Conservation (phyloP, 2,888 invertebrate genomes). For the Apamea epomidion region DNA sequence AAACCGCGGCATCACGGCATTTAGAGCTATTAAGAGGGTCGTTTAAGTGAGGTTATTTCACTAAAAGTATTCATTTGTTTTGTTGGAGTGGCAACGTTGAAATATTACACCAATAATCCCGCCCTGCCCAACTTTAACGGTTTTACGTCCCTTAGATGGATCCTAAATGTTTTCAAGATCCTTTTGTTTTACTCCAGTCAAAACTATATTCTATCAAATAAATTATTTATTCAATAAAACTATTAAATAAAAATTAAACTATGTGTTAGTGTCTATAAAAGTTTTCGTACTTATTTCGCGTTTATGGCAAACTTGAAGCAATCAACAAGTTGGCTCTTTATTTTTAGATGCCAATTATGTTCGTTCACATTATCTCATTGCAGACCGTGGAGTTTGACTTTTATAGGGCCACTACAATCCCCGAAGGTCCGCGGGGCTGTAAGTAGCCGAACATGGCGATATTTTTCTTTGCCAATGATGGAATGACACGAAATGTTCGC, state of each 20-base stretch:
- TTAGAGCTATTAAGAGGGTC: slow-evolving; percentile 71
- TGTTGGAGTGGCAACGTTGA: slow-evolving; percentile 63
- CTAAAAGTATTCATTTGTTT: slow-evolving; percentile 67
- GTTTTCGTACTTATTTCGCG: slow-evolving; percentile 17
- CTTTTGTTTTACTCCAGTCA: slow-evolving; percentile 1
- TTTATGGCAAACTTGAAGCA: slow-evolving; percentile 35
- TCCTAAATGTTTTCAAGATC: neutral
- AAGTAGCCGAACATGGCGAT: slow-evolving; percentile 32
- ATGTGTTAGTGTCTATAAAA: slow-evolving; percentile 15
- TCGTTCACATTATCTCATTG: slow-evolving; percentile 45
- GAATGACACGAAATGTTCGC: slow-evolving; percentile 44
- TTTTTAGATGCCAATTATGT: slow-evolving; percentile 61
- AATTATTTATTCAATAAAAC: slow-evolving; percentile 28
- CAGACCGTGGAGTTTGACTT: slow-evolving; percentile 39
- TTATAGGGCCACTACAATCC: slow-evolving; percentile 42
- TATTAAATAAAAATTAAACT: slow-evolving; percentile 1
- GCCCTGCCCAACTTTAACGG: slow-evolving; percentile 29
- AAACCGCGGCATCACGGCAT: slow-evolving; percentile 66
- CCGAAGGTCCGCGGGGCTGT: slow-evolving; percentile 23
- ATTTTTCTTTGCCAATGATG: slow-evolving; percentile 52
- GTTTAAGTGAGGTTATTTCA: slow-evolving; percentile 72
- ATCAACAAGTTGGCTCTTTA: slow-evolving; percentile 40
- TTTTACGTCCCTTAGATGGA: slow-evolving; percentile 12
- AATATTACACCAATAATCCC: slow-evolving; percentile 67
- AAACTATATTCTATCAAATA: slow-evolving; percentile 12